Conservation (phyloP, 2,113 vertebrate genomes). For the Psilopsiagon aurifrons region DNA sequence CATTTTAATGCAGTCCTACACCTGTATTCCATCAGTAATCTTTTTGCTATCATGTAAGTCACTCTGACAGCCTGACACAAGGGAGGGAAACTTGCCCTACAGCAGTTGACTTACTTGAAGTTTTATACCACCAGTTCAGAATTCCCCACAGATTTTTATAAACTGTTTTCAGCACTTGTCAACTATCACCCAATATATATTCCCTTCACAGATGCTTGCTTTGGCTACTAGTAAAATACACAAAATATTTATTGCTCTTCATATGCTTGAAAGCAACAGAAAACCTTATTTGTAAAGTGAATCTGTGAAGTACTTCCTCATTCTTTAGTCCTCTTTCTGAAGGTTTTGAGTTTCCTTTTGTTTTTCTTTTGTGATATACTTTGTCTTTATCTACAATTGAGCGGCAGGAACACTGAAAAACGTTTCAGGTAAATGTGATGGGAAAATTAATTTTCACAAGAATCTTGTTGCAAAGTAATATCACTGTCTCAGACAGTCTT, state of each 20-base stretch:
- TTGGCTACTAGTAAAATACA: not conserved
- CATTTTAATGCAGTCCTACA: not conserved
- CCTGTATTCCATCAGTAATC: not conserved
- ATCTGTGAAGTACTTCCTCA: not conserved
- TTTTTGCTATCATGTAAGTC: not conserved
- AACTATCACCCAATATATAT: accelerated
- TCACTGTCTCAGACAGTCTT: not conserved
- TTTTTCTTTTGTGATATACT: not conserved
- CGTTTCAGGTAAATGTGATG: not conserved
- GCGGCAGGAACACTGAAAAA: not conserved
- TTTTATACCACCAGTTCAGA: not conserved
- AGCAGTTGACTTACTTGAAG: not conserved
- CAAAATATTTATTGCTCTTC: not conserved
- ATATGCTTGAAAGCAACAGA: not conserved
- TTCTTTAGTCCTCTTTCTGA: not conserved
- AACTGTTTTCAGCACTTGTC: not conserved
- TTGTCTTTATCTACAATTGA: not conserved
- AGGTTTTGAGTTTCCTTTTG: not conserved
- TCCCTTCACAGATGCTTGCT: not conserved
- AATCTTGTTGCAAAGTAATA: not conserved
- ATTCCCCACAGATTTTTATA: not conserved
- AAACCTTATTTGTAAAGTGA: not conserved
- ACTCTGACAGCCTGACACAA: not conserved
- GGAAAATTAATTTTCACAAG: not conserved
- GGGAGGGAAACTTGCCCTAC: not conserved